These are phyloP conservation scores for Prenolepis imparis DNA, from an alignment of 2,888 invertebrate genomes.

Conservation along the genomic window DNA sequence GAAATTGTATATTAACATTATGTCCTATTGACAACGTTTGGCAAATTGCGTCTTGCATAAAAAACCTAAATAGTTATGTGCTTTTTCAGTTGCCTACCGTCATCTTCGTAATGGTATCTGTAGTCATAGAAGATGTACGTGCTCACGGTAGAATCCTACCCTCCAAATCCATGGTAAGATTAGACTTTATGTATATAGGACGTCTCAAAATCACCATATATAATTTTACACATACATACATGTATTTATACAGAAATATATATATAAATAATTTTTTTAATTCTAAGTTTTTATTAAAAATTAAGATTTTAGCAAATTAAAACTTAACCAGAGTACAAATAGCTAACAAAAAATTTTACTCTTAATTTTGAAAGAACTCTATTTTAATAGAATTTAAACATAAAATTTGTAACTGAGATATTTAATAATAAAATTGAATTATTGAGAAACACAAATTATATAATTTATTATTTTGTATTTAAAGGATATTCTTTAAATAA, in stretches of 20 bases:
- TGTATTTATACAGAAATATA: background rate
- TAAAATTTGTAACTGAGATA: background rate
- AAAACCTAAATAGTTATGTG: conserved; percentile 63
- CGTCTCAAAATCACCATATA: conserved; percentile 22
- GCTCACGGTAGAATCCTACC: conserved; percentile 48
- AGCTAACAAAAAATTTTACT: background rate
- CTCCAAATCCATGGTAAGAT: conserved; percentile 40
- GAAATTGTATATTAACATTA: background rate
- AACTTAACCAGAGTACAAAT: background rate
- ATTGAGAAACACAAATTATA: background rate
- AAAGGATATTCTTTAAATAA: background rate
- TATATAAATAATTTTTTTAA: conserved; percentile 1
- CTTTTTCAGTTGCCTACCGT: conserved; percentile 72
- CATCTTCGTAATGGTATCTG: conserved; percentile 74
- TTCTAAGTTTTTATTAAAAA: background rate
- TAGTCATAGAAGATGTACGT: conserved; percentile 74
- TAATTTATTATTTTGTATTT: background rate
- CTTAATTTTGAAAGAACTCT: background rate
- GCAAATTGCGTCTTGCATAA: conserved; percentile 22
- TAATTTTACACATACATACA: background rate
- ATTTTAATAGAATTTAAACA: background rate
- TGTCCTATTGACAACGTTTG: conserved; percentile 3
- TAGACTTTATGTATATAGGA: conserved; percentile 37
- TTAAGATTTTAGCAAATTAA: background rate
- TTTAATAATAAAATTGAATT: background rate